Conservation (phyloP, 1,140 invertebrate species). For the Macrobrachium rosenbergii region DNA sequence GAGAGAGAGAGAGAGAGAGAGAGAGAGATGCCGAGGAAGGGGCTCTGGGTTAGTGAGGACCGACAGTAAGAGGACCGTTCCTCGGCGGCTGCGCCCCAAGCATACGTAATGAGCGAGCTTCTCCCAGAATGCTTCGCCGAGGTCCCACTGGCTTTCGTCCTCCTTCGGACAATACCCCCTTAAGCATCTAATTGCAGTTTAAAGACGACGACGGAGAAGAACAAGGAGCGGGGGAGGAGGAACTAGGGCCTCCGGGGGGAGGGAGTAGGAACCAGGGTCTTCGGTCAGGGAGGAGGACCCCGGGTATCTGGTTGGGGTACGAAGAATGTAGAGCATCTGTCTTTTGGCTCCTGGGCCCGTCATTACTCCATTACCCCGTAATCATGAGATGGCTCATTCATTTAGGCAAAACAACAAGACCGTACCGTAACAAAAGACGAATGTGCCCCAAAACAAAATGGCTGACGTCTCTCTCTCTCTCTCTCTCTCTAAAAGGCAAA, state of each 20-base stretch:
- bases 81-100: conserved; percentile 35
- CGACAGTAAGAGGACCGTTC: conserved; percentile 56
- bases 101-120: conserved; percentile 53
- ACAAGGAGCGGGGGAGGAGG: neutral
- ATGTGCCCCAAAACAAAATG: too few species aligned
- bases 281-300: neutral
- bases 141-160: conserved; percentile 5
- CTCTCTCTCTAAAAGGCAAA: too few species aligned
- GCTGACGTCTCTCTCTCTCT: too few species aligned
- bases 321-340: too few species aligned
- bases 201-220: neutral
- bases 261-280: too few species aligned
- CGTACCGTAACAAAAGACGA: too few species aligned
- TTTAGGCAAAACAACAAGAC: too few species aligned
- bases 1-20: neutral
- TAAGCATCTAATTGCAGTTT: neutral
- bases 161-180: neutral
- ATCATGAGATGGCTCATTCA: too few species aligned
- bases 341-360: too few species aligned
- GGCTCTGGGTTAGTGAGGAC: conserved; percentile 54
- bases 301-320: too few species aligned
- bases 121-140: conserved; percentile 11
- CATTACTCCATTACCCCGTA: too few species aligned
- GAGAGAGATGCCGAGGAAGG: neutral
- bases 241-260: too few species aligned